These are phyloP conservation scores for Plagodis dolabraria DNA, from an alignment of 2,888 invertebrate genomes.

Conservation along the genomic window DNA sequence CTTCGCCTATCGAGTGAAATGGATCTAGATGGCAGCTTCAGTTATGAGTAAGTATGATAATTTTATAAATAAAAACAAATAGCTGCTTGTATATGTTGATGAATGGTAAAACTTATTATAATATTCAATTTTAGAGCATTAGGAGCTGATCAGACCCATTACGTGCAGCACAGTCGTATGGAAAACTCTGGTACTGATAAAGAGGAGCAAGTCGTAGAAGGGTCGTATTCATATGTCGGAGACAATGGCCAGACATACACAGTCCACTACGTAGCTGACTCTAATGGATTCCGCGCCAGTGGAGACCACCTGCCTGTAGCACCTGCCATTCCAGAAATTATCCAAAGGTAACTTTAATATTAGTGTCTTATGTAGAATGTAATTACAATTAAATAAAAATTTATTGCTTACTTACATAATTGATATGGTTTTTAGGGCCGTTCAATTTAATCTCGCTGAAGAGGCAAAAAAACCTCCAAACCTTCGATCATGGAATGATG, in stretches of 20 bases:
- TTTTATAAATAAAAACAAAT: too few relatives aligned
- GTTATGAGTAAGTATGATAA: constrained; percentile 76
- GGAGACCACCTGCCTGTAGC: constrained; percentile 92
- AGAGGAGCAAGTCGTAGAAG: constrained; percentile 85
- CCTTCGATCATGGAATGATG: constrained; percentile 65
- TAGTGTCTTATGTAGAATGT: too few relatives aligned
- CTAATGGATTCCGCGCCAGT: constrained; percentile 90
- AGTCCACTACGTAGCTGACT: constrained; percentile 89
- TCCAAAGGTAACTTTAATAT: constrained; percentile 75
- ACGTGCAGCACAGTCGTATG: constrained; percentile 83
- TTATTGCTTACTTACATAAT: too few relatives aligned
- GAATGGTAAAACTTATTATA: constrained; percentile 1
- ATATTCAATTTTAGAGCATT: constrained; percentile 61
- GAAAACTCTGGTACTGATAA: constrained; percentile 84
- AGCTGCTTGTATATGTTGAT: too few relatives aligned
- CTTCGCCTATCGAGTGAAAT: constrained; percentile 82
- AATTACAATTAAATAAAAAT: too few relatives aligned
- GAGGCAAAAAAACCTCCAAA: constrained; percentile 75
- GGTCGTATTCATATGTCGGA: constrained; percentile 86
- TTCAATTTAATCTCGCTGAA: constrained; percentile 79
- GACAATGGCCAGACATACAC: constrained; percentile 86
- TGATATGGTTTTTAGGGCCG: constrained; percentile 52
- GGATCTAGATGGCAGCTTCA: constrained; percentile 83
- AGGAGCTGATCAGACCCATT: constrained; percentile 82
- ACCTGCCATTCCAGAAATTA: constrained; percentile 89